These are phyloP conservation scores for Melopsittacus undulatus DNA, from an alignment of 2,797 vertebrate species.

Conservation along the genomic window DNA sequence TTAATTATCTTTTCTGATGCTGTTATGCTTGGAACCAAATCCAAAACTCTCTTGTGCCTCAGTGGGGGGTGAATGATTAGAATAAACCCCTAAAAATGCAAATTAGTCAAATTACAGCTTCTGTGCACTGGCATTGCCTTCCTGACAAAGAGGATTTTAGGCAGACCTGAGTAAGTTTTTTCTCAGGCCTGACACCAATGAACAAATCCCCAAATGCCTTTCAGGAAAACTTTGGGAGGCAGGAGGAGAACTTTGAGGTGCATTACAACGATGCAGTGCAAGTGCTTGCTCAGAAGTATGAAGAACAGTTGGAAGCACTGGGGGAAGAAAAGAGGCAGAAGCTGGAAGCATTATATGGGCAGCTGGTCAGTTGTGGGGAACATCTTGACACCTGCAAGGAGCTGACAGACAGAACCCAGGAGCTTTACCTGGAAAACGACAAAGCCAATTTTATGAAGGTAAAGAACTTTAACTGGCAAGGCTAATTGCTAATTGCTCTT, in stretches of 20 bases:
- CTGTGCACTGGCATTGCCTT: not conserved
- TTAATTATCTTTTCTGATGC: not conserved
- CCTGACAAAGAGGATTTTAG: not conserved
- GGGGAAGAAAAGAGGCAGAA: constrained; percentile 90
- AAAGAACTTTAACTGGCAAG: constrained; percentile 1
- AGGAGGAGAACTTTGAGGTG: constrained; percentile 93
- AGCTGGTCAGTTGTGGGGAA: constrained; percentile 88
- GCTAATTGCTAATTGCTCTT: not conserved
- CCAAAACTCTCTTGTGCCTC: not conserved
- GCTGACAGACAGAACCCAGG: constrained; percentile 87
- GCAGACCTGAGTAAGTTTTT: not conserved
- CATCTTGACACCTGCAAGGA: constrained; percentile 88
- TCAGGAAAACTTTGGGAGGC: constrained; percentile 94
- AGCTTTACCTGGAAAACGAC: constrained; percentile 82
- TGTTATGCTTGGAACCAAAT: not conserved
- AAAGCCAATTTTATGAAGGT: constrained; percentile 90
- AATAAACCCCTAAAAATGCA: not conserved
- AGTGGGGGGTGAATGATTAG: not conserved
- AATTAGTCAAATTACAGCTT: not conserved
- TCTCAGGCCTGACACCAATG: not conserved
- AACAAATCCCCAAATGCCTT: constrained; percentile 25
- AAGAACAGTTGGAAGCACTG: constrained; percentile 82
- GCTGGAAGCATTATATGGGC: constrained; percentile 87
- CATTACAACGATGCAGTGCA: constrained; percentile 91
- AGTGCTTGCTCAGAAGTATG: constrained; percentile 86